Evolutionary conservation across 2,797 vertebrate genomes (phyloP), one percentile per base, ranked within the genome.

Genomic region (Phoeniculus purpureus): DNA sequence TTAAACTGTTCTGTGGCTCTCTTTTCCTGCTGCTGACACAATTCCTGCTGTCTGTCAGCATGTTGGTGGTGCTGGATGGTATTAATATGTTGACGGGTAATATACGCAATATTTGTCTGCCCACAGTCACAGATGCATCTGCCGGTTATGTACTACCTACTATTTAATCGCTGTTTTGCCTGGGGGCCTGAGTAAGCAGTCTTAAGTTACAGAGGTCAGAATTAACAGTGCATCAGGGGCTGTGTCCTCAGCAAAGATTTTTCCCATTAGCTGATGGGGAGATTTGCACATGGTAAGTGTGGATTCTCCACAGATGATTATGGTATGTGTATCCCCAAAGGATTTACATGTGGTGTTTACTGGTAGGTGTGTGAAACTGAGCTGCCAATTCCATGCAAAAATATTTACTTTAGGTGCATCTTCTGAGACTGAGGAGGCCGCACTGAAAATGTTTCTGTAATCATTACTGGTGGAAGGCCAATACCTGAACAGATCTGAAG

Each of bases 381-480:
- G 65, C 51, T 77, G 51, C 43, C 7, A 12, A 16, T 78, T 80
- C 71, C 26, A 45, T 3, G 4, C 21, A 10, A 40, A 90, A 93
- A 65, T 48, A 58, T 65, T 87, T 74, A 22, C 43, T 89, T 74
- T 34, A 66, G 73, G 15, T 82, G 31, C 8, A 10, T 61, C 56
- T 54, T 89, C 18, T 56, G 68, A 77, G 32, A 34, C 29, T 45
- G 52, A 65, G 59, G 45, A 62, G 68, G 18, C 48, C 65, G n/a
- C 25, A 45, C 9, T 54, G 85, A 60, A 72, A 92, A 60, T 85
- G 70, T 22, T 81, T 86, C 43, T 93, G 55, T 59, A 50, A 45
- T 81, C 89, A 75, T 87, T 89, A 60, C 45, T 76, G 7, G 26
- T 48, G 83, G 71, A 91, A 71, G 67, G 82, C 29, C 60, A 68